Conservation (phyloP, 2,797 vertebrate genomes). For the Alca torda region DNA sequence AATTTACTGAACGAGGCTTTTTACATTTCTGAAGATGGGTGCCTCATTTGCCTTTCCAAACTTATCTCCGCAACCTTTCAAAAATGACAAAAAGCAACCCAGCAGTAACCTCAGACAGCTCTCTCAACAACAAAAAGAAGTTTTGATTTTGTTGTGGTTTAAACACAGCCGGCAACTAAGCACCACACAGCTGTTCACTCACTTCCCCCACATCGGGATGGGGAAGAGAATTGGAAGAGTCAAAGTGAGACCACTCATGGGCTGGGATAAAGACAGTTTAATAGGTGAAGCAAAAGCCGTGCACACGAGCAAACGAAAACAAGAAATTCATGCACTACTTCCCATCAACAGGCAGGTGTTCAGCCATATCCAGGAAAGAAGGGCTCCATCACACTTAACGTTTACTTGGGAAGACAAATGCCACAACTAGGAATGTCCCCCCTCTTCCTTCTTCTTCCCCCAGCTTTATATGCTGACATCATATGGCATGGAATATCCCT, state of each 20-base stretch:
- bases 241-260: neutral
- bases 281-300: neutral
- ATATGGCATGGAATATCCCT: neutral
- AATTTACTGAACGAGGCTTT: neutral
- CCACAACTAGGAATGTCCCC: accelerated
- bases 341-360: neutral
- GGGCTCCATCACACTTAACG: accelerated
- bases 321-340: neutral
- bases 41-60: neutral
- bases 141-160: neutral
- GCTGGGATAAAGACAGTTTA: neutral
- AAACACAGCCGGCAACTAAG: neutral
- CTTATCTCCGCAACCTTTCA: neutral
- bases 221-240: neutral
- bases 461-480: neutral
- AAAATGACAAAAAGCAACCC: neutral
- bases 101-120: neutral
- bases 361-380: neutral
- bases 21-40: neutral
- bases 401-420: neutral
- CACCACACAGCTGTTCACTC: neutral
- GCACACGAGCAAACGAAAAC: neutral
- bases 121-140: neutral
- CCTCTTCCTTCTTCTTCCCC: neutral
- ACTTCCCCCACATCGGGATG: accelerated